Evolutionary conservation across 1,140 invertebrate genomes (phyloP).

Genomic region (Aricia agestis): DNA sequence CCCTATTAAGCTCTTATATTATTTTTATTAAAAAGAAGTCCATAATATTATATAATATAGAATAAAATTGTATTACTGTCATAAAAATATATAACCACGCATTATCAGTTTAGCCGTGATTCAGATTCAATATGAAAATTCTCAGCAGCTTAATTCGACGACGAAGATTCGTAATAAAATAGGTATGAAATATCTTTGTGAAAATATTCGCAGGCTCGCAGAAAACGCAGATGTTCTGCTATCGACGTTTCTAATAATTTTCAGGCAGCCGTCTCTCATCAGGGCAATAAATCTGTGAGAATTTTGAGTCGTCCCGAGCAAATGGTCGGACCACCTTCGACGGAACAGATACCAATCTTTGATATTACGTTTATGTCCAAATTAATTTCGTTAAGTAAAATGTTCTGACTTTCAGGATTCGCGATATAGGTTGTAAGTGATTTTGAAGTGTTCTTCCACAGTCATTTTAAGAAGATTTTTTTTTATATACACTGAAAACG

Average conservation of each 20-base stretch:
- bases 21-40: no score
- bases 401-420: neutral
- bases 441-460: no score
- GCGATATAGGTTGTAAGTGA: neutral
- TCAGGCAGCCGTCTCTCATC: constrained; percentile 11
- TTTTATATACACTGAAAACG: neutral
- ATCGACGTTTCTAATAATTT: constrained; percentile 27
- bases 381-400: neutral
- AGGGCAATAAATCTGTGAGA: constrained; percentile 17
- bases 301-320: constrained; percentile 17
- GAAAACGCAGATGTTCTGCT: constrained; percentile 21
- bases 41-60: no score
- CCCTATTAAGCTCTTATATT: no score
- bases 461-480: neutral
- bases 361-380: constrained; percentile 9
- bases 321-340: neutral
- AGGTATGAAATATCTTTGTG: constrained; percentile 7
- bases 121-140: neutral
- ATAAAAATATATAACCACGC: neutral
- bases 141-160: neutral
- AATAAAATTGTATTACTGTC: no score
- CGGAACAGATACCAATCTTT: neutral
- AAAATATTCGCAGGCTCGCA: constrained; percentile 10
- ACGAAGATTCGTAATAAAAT: neutral
- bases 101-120: neutral